Conservation (phyloP, 2,113 vertebrate species). For the Nanorana parkeri region DNA sequence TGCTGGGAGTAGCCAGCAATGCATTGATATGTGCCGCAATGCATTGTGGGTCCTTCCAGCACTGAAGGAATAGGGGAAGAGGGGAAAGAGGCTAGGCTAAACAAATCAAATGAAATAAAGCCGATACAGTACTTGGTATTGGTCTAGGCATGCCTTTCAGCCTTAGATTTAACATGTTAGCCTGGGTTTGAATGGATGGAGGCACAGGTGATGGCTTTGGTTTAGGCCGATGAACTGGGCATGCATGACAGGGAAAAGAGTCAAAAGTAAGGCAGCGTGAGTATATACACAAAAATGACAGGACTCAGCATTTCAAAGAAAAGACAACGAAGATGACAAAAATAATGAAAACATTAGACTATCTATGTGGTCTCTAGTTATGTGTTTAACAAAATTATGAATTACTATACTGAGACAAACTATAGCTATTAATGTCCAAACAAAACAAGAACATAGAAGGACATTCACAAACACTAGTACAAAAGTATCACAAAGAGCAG, state of each 20-base stretch:
- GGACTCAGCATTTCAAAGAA: conserved; percentile 72
- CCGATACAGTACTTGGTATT: conserved; percentile 79
- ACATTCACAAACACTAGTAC: conserved; percentile 6
- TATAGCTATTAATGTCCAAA: conserved; percentile 50
- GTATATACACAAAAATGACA: conserved; percentile 75
- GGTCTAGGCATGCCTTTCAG: conserved; percentile 81
- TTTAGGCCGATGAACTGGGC: conserved; percentile 74
- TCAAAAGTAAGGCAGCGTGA: conserved; percentile 77
- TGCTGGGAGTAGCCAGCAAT: conserved; percentile 27
- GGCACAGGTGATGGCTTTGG: conserved; percentile 73
- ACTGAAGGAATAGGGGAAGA: conserved; percentile 7
- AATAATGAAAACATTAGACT: conserved; percentile 57
- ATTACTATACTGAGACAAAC: conserved; percentile 70
- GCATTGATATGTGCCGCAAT: neutral
- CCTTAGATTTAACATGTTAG: conserved; percentile 78
- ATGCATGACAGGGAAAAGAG: conserved; percentile 71
- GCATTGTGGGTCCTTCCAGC: conserved; percentile 45
- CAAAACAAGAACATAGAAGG: conserved; percentile 8
- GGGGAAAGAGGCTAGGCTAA: conserved; percentile 67
- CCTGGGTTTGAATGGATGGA: conserved; percentile 76
- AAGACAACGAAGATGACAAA: conserved; percentile 69
- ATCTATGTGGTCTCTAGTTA: conserved; percentile 20
- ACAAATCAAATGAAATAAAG: conserved; percentile 70
- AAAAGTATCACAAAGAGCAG: neutral
- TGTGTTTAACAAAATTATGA: conserved; percentile 56